These are phyloP conservation scores for Eupithecia insigniata DNA, from an alignment of 2,888 invertebrate species.

Conservation along the genomic window DNA sequence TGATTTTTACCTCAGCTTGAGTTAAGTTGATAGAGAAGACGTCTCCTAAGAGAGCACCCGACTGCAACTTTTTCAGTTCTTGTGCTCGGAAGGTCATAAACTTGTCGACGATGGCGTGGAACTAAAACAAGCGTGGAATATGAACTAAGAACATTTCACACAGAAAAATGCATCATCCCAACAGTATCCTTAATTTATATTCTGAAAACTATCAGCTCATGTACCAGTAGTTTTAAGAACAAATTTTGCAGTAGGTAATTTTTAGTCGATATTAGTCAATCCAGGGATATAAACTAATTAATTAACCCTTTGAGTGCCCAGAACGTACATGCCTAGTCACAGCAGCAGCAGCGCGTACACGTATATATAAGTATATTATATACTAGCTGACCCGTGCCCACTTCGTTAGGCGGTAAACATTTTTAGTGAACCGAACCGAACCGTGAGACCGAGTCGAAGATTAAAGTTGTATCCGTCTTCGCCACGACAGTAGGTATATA, in stretches of 20 bases:
- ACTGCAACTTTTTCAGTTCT: slow-evolving; percentile 82
- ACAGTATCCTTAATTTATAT: background rate
- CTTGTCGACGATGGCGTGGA: slow-evolving; percentile 84
- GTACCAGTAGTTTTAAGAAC: background rate
- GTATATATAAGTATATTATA: too few relatives aligned
- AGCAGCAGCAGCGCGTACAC: too few relatives aligned
- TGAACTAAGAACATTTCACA: background rate
- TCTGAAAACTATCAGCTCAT: background rate
- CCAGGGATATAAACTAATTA: background rate
- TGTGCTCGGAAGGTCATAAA: slow-evolving; percentile 86
- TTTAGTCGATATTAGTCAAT: background rate
- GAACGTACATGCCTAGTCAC: too few relatives aligned
- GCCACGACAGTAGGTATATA: too few relatives aligned
- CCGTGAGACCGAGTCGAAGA: too few relatives aligned
- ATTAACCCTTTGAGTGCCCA: background rate
- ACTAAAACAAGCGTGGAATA: slow-evolving; percentile 48
- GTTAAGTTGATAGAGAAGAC: slow-evolving; percentile 91
- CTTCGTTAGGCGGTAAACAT: too few relatives aligned
- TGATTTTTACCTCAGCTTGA: slow-evolving; percentile 60
- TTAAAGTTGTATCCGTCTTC: too few relatives aligned
- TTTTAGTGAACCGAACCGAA: too few relatives aligned
- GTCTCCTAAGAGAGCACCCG: slow-evolving; percentile 84
- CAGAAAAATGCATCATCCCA: background rate
- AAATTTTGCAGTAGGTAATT: background rate
- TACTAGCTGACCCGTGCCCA: too few relatives aligned